phyloP scores from a whole-genome alignment of 2,888 invertebrate genomes.

The Omphaloscelis lunosa region DNA sequence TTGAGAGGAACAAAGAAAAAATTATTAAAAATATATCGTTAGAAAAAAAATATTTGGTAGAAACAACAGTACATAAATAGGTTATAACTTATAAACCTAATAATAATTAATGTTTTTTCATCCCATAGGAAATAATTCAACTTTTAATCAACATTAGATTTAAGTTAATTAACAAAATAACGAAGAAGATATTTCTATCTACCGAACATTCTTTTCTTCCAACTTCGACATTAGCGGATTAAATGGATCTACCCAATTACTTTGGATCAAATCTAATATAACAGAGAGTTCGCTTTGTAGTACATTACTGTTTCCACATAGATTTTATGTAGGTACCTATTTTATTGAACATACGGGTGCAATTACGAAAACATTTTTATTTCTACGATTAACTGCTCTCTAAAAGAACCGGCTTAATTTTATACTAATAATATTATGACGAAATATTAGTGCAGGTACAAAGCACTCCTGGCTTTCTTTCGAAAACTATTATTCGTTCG shows the following conservation, averaged over 20 bases:
- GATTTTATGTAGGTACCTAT: neutral
- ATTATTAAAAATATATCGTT: too few relatives aligned
- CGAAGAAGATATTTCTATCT: constrained; percentile 9
- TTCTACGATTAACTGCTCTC: neutral
- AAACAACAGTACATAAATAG: too few relatives aligned
- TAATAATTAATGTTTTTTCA: neutral
- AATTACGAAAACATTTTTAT: neutral
- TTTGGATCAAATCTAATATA: constrained; percentile 44
- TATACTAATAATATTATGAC: neutral
- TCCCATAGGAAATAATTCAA: neutral
- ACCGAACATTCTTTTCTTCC: constrained; percentile 11
- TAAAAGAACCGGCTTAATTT: neutral
- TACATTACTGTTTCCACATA: neutral
- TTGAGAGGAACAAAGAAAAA: too few relatives aligned
- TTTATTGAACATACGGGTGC: constrained; percentile 4
- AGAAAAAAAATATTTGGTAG: too few relatives aligned
- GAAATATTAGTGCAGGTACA: neutral
- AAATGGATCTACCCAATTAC: constrained; percentile 55
- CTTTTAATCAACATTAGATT: neutral
- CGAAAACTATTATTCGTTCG: neutral
- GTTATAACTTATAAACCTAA: too few relatives aligned
- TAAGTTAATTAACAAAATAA: constrained; percentile 23
- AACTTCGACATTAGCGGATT: constrained; percentile 33
- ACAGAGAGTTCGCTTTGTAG: constrained; percentile 13
- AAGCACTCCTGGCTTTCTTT: neutral